These are phyloP conservation scores for Drosophila algonquin DNA, from an alignment of 2,888 invertebrate genomes.

Conservation along the genomic window DNA sequence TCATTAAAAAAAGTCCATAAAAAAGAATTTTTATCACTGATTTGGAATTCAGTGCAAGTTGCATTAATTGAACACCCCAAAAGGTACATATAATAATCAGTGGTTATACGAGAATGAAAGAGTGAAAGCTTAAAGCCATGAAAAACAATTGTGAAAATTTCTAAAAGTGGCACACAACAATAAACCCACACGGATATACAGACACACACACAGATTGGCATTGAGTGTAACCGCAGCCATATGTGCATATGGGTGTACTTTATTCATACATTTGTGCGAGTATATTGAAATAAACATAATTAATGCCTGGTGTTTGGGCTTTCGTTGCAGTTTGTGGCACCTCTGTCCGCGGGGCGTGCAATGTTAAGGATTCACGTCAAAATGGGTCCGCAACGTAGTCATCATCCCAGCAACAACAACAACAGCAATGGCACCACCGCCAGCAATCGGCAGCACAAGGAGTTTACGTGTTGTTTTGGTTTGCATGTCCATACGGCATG, in stretches of 20 bases:
- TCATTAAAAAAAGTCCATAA: too few relatives aligned
- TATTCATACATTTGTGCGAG: not conserved
- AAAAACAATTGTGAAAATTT: not conserved
- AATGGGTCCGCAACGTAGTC: conserved; percentile 86
- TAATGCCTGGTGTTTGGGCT: conserved; percentile 12
- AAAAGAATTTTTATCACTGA: too few relatives aligned
- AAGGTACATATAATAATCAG: not conserved
- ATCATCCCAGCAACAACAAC: conserved; percentile 50
- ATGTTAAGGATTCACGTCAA: conserved; percentile 84
- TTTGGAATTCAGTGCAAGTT: too few relatives aligned
- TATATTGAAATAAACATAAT: conserved; percentile 22
- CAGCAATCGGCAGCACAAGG: conserved; percentile 85
- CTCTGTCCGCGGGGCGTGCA: conserved; percentile 56
- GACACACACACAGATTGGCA: not conserved
- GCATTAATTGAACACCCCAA: not conserved
- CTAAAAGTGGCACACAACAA: conserved; percentile 4
- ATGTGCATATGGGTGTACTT: not conserved
- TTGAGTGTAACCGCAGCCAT: not conserved
- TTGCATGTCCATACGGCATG: conserved; percentile 92
- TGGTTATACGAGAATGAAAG: not conserved
- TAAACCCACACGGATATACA: not conserved
- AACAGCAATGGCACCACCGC: conserved; percentile 31
- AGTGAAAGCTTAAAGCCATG: not conserved
- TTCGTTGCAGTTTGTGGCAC: conserved; percentile 15
- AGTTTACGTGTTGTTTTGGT: conserved; percentile 92